Evolutionary conservation across 2,888 invertebrate genomes (phyloP), one percentile per base, ranked within the genome.

Genomic region (Hymenopus coronatus): DNA sequence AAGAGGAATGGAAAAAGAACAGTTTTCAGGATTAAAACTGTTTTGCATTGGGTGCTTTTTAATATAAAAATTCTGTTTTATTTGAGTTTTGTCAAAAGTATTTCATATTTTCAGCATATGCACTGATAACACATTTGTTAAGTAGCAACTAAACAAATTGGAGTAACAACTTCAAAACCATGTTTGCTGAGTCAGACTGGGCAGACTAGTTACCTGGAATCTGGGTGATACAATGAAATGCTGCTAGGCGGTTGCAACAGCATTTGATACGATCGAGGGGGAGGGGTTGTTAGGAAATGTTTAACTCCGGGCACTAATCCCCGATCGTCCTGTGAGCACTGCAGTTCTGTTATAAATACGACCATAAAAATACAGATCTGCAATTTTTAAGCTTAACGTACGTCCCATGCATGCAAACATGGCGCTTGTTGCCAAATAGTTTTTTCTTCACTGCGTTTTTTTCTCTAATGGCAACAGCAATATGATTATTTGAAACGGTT

Each of bases 301-400:
- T 84, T 25, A 84, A 33, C 40, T 84, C 84, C 9, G n/a, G 40
- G 84, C 40, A 84, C 83, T 83, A 28, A 83, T 83, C 28, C 84
- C n/a, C 40, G 9, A 84, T 30, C 14, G 46, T n/a, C 84, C 40
- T 84, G 84, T 40, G 84, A 46, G 46, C 33, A 40, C 40, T 84
- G 33, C 84, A 84, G 84, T 84, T 40, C n/a, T n/a, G 40, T 70
- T 70, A 70, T 40, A 84, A 84, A 40, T 84, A 33, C 84, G n/a
- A 3, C 12, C 33, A 84, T 84, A 84, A 84, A 84, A 84, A 84
- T 33, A 84, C 46, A 46, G 84, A 84, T 84, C 28, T 84, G 46
- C 46, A 46, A n/a, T 33, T 84, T 84, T 84, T 84, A 46, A 84
- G 84, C 84, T 33, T 84, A 84, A 84, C 84, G 54, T 70, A 70